Conservation (phyloP, 2,113 vertebrate species). For the Zingel zingel region DNA sequence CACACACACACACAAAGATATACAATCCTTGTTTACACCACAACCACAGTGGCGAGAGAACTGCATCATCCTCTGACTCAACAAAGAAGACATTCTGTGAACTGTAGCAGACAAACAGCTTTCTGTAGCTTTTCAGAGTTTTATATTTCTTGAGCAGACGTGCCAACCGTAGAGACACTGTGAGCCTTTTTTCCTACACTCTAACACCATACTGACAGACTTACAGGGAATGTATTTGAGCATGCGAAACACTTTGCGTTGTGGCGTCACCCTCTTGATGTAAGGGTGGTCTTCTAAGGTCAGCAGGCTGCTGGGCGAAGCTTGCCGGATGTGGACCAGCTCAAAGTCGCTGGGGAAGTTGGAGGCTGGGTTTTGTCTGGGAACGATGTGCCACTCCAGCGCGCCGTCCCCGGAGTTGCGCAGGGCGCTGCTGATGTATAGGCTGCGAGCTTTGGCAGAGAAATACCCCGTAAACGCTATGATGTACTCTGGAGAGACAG, state of each 20-base stretch:
- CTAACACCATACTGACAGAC: slow-evolving; percentile 66
- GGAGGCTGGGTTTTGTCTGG: slow-evolving; percentile 95
- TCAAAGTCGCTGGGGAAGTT: slow-evolving; percentile 99
- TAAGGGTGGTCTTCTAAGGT: slow-evolving; percentile 94
- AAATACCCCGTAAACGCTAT: slow-evolving; percentile 92
- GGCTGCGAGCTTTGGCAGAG: slow-evolving; percentile 94
- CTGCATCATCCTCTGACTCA: slow-evolving; percentile 9
- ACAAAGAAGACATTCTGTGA: slow-evolving; percentile 46
- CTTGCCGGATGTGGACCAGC: slow-evolving; percentile 93
- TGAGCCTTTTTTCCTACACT: background rate
- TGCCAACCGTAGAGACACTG: background rate
- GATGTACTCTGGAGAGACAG: slow-evolving; percentile 90
- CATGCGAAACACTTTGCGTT: slow-evolving; percentile 93
- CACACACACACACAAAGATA: slow-evolving; percentile 10
- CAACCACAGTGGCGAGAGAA: slow-evolving; percentile 28
- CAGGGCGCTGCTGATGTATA: slow-evolving; percentile 95
- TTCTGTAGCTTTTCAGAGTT: slow-evolving; percentile 20
- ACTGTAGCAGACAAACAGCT: slow-evolving; percentile 18
- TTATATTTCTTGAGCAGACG: slow-evolving; percentile 13
- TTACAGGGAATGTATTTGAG: slow-evolving; percentile 92
- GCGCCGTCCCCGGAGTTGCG: slow-evolving; percentile 84
- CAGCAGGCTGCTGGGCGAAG: slow-evolving; percentile 87
- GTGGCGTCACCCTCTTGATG: slow-evolving; percentile 97
- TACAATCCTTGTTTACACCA: slow-evolving; percentile 42
- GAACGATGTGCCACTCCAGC: slow-evolving; percentile 94